Evolutionary conservation across 2,113 vertebrate species (phyloP).

Genomic region (Pandion haliaetus): DNA sequence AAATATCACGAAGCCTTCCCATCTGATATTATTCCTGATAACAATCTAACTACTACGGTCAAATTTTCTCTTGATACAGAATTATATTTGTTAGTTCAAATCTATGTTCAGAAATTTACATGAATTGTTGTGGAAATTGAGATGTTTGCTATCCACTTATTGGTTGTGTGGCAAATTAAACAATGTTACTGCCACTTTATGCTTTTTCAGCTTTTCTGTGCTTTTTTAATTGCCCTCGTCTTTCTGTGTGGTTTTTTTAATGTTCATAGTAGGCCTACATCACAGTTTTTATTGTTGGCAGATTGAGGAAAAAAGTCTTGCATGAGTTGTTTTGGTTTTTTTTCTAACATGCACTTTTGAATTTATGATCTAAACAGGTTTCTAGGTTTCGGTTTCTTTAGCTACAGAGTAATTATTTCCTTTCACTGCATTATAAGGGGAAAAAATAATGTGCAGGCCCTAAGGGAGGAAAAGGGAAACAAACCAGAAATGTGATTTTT

Average conservation of each 20-base stretch:
- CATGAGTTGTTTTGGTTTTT: background rate
- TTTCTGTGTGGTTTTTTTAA: background rate
- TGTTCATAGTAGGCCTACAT: background rate
- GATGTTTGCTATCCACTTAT: background rate
- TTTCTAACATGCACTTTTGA: background rate
- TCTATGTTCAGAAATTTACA: background rate
- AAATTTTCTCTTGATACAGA: background rate
- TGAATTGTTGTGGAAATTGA: background rate
- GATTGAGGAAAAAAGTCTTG: background rate
- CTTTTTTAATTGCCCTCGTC: background rate
- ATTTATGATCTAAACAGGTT: background rate
- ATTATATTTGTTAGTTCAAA: background rate
- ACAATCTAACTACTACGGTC: background rate
- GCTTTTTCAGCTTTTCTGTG: background rate
- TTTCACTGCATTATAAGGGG: background rate
- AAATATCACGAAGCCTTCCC: background rate
- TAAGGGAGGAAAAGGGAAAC: background rate
- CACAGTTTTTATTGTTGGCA: background rate
- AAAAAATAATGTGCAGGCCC: background rate
- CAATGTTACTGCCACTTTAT: background rate
- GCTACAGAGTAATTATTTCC: background rate
- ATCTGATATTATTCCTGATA: background rate
- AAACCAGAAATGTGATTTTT: background rate
- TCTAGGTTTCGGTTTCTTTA: background rate
- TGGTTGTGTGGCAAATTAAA: background rate